Evolutionary conservation across 2,113 vertebrate species (phyloP).

Genomic region (Pycnonotus jocosus): DNA sequence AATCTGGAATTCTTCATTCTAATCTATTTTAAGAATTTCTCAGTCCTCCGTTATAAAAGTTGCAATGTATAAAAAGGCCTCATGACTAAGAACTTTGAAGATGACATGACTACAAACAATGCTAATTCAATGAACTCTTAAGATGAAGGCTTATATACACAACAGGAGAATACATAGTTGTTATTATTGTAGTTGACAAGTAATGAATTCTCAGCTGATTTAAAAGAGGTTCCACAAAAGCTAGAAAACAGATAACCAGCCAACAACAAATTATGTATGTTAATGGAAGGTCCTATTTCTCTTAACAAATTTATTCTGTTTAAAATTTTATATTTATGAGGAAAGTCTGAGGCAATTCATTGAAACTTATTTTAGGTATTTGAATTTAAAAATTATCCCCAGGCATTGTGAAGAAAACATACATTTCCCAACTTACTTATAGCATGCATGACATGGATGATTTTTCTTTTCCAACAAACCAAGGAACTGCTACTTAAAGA

Average conservation of each 20-base stretch:
- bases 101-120: neutral
- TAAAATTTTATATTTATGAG: neutral
- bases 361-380: neutral
- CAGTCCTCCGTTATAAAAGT: neutral
- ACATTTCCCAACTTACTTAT: neutral
- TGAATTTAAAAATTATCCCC: neutral
- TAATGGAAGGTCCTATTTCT: neutral
- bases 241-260: neutral
- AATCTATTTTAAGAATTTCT: neutral
- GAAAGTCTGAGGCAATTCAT: neutral
- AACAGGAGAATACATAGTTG: neutral
- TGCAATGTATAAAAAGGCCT: neutral
- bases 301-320: neutral
- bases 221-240: neutral
- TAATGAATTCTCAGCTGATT: neutral
- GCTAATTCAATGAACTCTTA: neutral
- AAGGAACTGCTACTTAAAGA: neutral
- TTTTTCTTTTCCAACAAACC: neutral
- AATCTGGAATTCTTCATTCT: neutral
- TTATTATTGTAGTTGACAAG: neutral
- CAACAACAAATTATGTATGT: neutral
- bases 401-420: neutral
- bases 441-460: neutral
- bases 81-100: neutral
- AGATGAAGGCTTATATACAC: neutral